These are phyloP conservation scores for Pelobates cultripes DNA, from an alignment of 2,797 vertebrate species.

Conservation along the genomic window DNA sequence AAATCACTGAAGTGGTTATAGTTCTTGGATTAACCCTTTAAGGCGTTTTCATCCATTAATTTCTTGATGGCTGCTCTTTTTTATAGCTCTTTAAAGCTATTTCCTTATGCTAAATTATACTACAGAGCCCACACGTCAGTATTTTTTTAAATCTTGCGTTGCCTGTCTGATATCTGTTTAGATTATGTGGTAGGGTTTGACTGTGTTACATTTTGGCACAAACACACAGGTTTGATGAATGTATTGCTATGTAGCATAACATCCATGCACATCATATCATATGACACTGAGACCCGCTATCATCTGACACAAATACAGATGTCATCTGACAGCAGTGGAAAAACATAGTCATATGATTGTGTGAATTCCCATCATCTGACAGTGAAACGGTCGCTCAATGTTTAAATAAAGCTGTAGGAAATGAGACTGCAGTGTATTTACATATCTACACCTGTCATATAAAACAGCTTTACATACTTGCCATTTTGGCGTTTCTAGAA, in stretches of 20 bases:
- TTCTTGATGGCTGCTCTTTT: too few relatives aligned
- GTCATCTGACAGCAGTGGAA: constrained; percentile 45
- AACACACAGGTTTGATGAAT: not conserved
- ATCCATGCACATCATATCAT: constrained; percentile 26
- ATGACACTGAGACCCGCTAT: constrained; percentile 33
- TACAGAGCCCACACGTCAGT: too few relatives aligned
- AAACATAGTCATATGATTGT: constrained; percentile 51
- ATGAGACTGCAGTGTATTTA: not conserved
- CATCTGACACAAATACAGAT: constrained; percentile 39
- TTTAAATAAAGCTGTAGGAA: not conserved
- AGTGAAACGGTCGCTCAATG: not conserved
- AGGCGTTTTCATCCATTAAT: too few relatives aligned
- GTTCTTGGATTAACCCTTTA: too few relatives aligned
- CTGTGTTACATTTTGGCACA: not conserved
- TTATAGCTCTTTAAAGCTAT: too few relatives aligned
- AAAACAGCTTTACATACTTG: not conserved
- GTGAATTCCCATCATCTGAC: constrained; percentile 44
- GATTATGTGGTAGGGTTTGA: not conserved
- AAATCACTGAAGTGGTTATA: too few relatives aligned
- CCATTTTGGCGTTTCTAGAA: too few relatives aligned
- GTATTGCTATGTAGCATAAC: constrained; percentile 19
- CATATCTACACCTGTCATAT: not conserved
- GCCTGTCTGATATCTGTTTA: too few relatives aligned
- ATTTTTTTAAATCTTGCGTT: too few relatives aligned
- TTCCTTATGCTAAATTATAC: too few relatives aligned